Base-by-base conservation (phyloP, 1,140 invertebrate species). In the Batillaria attramentaria region DNA sequence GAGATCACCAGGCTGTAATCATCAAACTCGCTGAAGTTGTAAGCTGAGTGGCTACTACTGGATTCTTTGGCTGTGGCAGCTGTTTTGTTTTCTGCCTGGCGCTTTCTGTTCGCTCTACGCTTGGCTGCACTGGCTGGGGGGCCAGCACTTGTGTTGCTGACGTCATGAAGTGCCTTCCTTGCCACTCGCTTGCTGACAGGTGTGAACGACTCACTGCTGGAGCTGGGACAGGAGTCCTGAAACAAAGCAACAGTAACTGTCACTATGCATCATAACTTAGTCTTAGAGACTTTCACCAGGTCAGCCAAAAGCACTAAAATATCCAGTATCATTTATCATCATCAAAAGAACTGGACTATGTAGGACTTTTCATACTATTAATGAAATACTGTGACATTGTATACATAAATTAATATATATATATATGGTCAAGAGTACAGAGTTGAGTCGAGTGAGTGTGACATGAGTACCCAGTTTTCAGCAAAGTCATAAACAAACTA, bases 11-110 rank as follows among this genome's bases (percentile, higher is more conserved):
- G 65, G 77, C 85, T 85, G 68, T 88, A 88, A 62, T 84, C 83
- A 69, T 88, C 87, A 84, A 88, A 86, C 46, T 88, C 86, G 79
- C 86, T 88, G 76, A 88, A 88, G 70, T 87, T 85, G 18, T 83
- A 69, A 24, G 80, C 79, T 13, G n/a, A 72, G 57, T 24, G 8
- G 24, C 33, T 77, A n/a, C 79, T 79, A n/a, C 50, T 50, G 68
- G 28, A 41, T 54, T 33, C 65, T 57, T 69, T 28, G 6, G 33
- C 18, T 69, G 39, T 73, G 46, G 54, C 42, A 4, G 54, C 68
- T 33, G 42, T 70, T 70, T 46, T 41, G 33, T 54, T 76, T 42
- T 70, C 41, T 20, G 73, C 39, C 57, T 75, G 54, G 42, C 39
- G 54, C 39, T 42, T 75, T n/a, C 54, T 41, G 1, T 20, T 73